Evolutionary conservation across 2,113 vertebrate genomes (phyloP).

Genomic region (Polypterus senegalus): DNA sequence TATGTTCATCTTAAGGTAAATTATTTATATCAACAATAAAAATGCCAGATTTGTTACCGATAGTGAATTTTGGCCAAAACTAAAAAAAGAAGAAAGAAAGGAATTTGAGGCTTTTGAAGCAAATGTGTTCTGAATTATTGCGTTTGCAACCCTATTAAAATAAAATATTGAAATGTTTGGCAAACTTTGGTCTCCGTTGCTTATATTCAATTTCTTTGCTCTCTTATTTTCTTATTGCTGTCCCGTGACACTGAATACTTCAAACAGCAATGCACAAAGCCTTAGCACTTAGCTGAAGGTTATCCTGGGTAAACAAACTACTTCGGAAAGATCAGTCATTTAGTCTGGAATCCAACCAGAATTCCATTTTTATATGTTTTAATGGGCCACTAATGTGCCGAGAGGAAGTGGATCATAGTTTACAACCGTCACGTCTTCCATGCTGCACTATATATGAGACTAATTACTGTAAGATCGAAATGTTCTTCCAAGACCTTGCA

Average conservation of each 20-base stretch:
- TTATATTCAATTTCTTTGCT: not conserved
- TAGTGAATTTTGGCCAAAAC: not conserved
- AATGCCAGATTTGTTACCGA: slow-evolving; percentile 4
- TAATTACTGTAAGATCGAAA: not conserved
- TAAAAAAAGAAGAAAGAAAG: not conserved
- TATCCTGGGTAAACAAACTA: slow-evolving; percentile 1
- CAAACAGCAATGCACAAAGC: not conserved
- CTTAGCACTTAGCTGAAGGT: not conserved
- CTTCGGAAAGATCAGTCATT: not conserved
- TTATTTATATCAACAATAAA: slow-evolving; percentile 1
- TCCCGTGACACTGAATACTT: not conserved
- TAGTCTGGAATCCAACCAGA: not conserved
- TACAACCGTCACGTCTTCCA: not conserved
- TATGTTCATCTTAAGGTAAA: not conserved
- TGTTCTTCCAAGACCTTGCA: too few species aligned
- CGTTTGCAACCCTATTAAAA: not conserved
- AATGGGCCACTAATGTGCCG: not conserved
- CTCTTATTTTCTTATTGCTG: not conserved
- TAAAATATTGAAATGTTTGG: not conserved
- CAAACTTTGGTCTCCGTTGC: not conserved
- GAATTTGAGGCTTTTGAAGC: not conserved
- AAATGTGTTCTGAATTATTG: slow-evolving; percentile 4
- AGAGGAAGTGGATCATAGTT: slow-evolving; percentile 1
- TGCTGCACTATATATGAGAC: not conserved
- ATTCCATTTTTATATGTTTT: not conserved